A percentile compares a stretch with the other conserved stretches of the same genome.
These are phyloP conservation scores for Daktulosphaira vitifoliae DNA, from an alignment of 1,140 invertebrate genomes.

Conservation along the genomic window DNA sequence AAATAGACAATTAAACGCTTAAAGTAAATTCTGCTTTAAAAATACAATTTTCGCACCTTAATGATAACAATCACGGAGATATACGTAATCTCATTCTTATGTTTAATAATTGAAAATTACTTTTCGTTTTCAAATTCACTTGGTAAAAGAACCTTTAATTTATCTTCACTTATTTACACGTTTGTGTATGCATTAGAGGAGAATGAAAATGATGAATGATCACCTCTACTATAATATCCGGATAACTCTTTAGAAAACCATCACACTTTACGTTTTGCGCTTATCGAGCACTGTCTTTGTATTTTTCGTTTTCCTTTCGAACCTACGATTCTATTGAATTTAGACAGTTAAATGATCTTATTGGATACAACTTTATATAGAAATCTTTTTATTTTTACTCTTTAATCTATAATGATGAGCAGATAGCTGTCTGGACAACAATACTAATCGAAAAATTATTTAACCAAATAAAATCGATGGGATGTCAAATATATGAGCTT, in stretches of 20 bases:
- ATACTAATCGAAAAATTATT: no score
- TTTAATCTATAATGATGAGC: no score
- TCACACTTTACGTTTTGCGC: background rate
- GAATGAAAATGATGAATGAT: slow-evolving; percentile 22
- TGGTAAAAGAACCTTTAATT: background rate
- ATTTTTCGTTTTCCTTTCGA: background rate
- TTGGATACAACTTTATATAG: background rate
- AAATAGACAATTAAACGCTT: no score
- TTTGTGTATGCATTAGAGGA: background rate
- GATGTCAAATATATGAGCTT: no score
- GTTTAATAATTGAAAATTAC: background rate
- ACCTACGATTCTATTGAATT: background rate
- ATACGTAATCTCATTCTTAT: no score
- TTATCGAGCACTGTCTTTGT: slow-evolving; percentile 2
- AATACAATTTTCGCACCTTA: no score
- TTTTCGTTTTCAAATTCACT: background rate
- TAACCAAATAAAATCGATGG: no score
- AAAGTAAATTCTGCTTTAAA: no score
- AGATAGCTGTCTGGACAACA: no score
- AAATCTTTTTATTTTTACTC: no score
- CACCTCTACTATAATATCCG: slow-evolving; percentile 2
- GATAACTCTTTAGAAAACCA: slow-evolving; percentile 2
- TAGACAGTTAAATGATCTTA: background rate
- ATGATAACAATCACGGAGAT: no score
- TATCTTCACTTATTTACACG: background rate